Base-by-base conservation (phyloP, 2,797 vertebrate genomes). In the Crocidura indochinensis region DNA sequence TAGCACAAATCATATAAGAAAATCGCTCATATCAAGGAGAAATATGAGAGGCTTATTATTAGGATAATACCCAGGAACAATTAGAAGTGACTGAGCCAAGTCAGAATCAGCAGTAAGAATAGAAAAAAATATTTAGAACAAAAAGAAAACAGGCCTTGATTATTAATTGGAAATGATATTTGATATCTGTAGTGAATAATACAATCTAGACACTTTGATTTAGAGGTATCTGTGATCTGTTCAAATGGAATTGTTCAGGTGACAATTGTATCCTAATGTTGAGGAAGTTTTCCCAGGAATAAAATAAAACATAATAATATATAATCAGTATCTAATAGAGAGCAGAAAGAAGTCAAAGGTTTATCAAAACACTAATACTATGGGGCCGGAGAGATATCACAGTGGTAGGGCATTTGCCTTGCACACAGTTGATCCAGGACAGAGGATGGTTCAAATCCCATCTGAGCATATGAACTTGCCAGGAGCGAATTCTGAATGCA, bases 221-320 rank as follows among this genome's bases (percentile, higher is more conserved):
- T 81, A 22, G 24, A 84, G 22, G 17, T 81, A 69, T 20, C 26
- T 68, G 9, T 87, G 53, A 93, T 24, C 3, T 47, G 60, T 17
- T 71, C 46, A 86, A 27, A 68, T 51, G 12, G 2, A 87, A 72
- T 46, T 76, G 53, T 79, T 84, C 67, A 51, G 62, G 14, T 79
- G 27, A 15, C 11, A 84, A 72, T 49, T 82, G 31, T 31, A 87
- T 1, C 29, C 14, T 67, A 26, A 78, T 75, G 10, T 88, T 86
- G 73, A 91, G 74, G 44, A 84, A 68, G 29, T 83, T 15, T 14
- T 68, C 22, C 5, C 82, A 22, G 20, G 74, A 47, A 49, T 3
- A 84, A 24, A 82, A 67, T 49, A 31, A 91, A 2, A 29, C 60
- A 71, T 46, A 68, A 56, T 85, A 71, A 84, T 20, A 69, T 26